Conservation (phyloP, 92 coral and sea anemone species). For the Epizoanthus stellaris region DNA sequence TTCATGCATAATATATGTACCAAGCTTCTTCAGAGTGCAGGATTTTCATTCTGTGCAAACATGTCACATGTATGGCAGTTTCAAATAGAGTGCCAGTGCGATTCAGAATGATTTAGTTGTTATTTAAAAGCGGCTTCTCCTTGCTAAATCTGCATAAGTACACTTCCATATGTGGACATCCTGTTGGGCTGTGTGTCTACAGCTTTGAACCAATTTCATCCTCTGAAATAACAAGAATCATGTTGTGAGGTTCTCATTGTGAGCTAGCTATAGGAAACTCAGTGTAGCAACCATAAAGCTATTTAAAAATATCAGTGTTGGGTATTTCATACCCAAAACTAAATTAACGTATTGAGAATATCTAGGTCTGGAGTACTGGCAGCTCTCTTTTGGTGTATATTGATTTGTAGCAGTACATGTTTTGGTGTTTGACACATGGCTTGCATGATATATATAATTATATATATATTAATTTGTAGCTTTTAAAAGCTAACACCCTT, state of each 20-base stretch:
- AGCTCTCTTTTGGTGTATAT: too few species aligned
- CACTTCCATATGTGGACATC: not conserved
- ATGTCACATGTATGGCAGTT: too few species aligned
- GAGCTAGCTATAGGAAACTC: not conserved
- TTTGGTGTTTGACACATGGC: too few species aligned
- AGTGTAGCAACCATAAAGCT: not conserved
- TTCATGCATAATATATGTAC: not conserved
- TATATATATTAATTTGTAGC: too few species aligned
- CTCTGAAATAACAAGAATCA: not conserved
- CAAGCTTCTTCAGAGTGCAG: not conserved
- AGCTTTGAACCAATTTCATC: conserved; percentile 30
- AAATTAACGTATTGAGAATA: too few species aligned
- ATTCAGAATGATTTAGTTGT: not conserved
- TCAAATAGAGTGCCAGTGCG: not conserved
- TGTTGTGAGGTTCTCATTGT: not conserved
- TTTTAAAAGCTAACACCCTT: too few species aligned
- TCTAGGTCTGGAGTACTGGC: too few species aligned
- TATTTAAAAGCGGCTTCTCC: not conserved
- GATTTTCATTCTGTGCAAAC: not conserved
- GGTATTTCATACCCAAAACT: too few species aligned
- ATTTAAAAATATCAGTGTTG: too few species aligned
- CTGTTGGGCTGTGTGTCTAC: not conserved
- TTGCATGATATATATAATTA: too few species aligned
- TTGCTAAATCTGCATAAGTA: not conserved
- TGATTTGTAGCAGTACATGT: too few species aligned